These are phyloP conservation scores for Cliona cf. orientalis DNA, from an alignment of 37 sponge, comb jelly and placozoan genomes.

Conservation along the genomic window DNA sequence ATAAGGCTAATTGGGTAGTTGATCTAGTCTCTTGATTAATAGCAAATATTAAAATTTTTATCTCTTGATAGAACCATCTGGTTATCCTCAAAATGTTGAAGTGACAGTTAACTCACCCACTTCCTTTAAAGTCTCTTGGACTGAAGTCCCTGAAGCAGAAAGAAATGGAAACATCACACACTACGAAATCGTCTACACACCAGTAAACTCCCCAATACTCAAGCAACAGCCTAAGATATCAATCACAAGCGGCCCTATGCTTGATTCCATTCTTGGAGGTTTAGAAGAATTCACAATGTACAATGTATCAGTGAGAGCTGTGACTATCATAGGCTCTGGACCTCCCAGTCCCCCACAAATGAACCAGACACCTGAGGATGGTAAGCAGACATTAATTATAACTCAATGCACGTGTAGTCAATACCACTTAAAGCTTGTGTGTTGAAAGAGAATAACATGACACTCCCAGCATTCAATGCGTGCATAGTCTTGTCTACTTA, in stretches of 20 bases:
- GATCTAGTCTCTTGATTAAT: too few species aligned
- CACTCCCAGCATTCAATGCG: too few species aligned
- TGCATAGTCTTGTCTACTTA: background rate
- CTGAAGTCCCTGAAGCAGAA: background rate
- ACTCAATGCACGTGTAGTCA: background rate
- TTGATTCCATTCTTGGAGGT: background rate
- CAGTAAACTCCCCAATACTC: background rate
- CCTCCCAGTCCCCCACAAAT: background rate
- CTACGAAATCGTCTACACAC: slow-evolving; percentile 3
- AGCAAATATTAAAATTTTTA: background rate
- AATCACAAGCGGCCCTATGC: background rate
- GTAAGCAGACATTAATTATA: background rate
- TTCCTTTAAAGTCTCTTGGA: background rate
- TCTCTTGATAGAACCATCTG: background rate
- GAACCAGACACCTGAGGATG: background rate
- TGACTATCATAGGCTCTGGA: background rate
- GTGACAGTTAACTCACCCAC: background rate
- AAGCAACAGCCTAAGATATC: too few species aligned
- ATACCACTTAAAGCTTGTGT: background rate
- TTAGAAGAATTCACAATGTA: slow-evolving; percentile 2
- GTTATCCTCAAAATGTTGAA: background rate
- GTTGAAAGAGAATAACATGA: background rate
- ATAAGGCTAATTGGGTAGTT: too few species aligned
- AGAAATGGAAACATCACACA: slow-evolving; percentile 10
- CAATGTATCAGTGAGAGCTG: background rate